Evolutionary conservation across 2,797 vertebrate species (phyloP), one percentile per base, ranked within the genome.

Genomic region (Typhlichthys eigenmanni): DNA sequence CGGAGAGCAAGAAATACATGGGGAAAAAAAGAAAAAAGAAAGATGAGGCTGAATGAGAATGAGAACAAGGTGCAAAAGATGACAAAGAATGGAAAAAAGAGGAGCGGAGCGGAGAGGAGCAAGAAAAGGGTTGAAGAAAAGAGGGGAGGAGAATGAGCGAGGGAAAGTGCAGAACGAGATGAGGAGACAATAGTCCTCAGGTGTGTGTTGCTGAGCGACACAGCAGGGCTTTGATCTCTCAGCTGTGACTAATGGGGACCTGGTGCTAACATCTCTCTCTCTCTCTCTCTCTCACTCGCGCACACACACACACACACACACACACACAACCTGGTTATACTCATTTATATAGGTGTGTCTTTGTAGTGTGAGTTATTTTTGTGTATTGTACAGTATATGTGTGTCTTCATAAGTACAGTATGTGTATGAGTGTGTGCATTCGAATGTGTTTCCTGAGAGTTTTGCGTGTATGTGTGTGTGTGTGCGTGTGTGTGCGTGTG

Each of bases 161-260:
- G 47, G 53, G 62, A 9, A 16, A 55, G 52, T 1, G n/a, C 24
- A 2, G 1, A 2, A 59, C 47, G 13, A 11, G 63, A 75, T 67
- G 62, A 3, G 61, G 53, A 73, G 47, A 8, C 34, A 38, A 38
- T 9, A 2, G 34, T 38, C 6, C 34, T 38, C 34, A 38, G 34
- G 34, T 38, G 34, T 38, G 34, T 38, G 34, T 38, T 9, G 34
- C 34, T 38, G 34, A 64, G 59, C 63, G 68, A 71, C 51, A 72
- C 69, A 79, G 71, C 53, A 56, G 32, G 16, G 64, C 87, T 85
- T 88, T 90, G 83, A 91, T 89, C 85, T 78, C 60, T 73, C 64
- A 77, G 61, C 79, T 71, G 55, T 80, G 74, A 86, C 80, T 72
- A 88, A 88, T 83, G 64, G 68, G 81, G 66, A 74, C 78, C 54